Conservation (phyloP, 2,797 vertebrate genomes). For the Oryzias sinensis region DNA sequence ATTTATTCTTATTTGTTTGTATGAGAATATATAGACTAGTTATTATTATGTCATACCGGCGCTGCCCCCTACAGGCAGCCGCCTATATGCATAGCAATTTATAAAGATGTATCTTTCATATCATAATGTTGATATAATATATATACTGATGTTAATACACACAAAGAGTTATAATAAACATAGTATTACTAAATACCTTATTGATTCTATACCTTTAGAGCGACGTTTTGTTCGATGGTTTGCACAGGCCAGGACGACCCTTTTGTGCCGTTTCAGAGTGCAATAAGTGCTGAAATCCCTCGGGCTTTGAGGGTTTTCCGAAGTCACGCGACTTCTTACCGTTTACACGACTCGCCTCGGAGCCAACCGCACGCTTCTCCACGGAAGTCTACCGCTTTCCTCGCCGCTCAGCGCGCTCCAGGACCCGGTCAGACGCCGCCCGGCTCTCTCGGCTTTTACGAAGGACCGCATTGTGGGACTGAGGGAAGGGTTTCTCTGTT, state of each 20-base stretch:
- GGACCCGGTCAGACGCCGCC: slow-evolving; percentile 6
- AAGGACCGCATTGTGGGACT: slow-evolving; percentile 6
- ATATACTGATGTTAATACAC: slow-evolving; percentile 75
- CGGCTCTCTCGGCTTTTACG: slow-evolving; percentile 10
- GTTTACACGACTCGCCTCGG: slow-evolving; percentile 56
- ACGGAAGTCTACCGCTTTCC: slow-evolving; percentile 40
- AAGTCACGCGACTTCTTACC: slow-evolving; percentile 36
- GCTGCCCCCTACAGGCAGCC: slow-evolving; percentile 37
- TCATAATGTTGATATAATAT: slow-evolving; percentile 75
- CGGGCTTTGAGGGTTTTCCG: slow-evolving; percentile 46
- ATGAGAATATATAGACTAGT: slow-evolving; percentile 68
- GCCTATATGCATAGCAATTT: slow-evolving; percentile 77
- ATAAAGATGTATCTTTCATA: slow-evolving; percentile 79
- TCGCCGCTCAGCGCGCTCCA: slow-evolving; percentile 30
- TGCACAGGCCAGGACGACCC: slow-evolving; percentile 72
- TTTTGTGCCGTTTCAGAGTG: slow-evolving; percentile 62
- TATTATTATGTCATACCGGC: slow-evolving; percentile 77
- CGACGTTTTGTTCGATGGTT: slow-evolving; percentile 76
- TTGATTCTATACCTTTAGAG: slow-evolving; percentile 79
- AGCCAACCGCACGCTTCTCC: slow-evolving; percentile 11
- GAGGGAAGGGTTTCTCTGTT: slow-evolving; percentile 21
- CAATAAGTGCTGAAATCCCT: slow-evolving; percentile 28
- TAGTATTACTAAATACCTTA: slow-evolving; percentile 80
- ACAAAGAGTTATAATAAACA: slow-evolving; percentile 74
- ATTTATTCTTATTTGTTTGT: slow-evolving; percentile 71